These are phyloP conservation scores for Anguilla pacifica DNA, from an alignment of 2,797 vertebrate genomes.

Conservation along the genomic window DNA sequence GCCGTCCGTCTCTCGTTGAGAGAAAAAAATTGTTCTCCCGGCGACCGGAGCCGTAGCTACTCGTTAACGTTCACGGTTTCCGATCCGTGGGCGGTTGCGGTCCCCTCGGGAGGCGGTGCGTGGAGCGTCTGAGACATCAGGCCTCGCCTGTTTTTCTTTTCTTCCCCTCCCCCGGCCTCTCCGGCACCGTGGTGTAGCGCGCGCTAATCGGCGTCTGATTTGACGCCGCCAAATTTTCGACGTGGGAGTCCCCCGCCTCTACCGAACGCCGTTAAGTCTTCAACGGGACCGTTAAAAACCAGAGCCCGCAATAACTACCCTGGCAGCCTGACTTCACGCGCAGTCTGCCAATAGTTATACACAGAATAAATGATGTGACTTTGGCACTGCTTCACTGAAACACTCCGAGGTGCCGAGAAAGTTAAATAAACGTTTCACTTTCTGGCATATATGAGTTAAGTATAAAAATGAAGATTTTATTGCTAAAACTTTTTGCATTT, in stretches of 20 bases:
- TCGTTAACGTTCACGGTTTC: neutral
- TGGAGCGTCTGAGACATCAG: neutral
- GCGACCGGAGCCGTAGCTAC: neutral
- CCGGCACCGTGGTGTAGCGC: neutral
- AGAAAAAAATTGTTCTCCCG: neutral
- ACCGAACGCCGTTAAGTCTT: neutral
- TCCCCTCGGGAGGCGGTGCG: neutral
- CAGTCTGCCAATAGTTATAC: neutral
- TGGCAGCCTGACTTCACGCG: slow-evolving; percentile 34
- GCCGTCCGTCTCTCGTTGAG: neutral
- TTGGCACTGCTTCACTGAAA: too few relatives aligned
- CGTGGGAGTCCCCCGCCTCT: neutral
- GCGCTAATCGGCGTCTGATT: neutral
- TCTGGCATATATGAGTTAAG: too few relatives aligned
- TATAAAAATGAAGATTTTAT: neutral
- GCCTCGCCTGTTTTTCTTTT: neutral
- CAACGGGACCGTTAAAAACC: neutral
- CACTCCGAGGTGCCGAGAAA: too few relatives aligned
- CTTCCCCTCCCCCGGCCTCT: neutral
- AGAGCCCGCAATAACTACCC: slow-evolving; percentile 3
- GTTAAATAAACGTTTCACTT: too few relatives aligned
- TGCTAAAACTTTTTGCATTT: neutral
- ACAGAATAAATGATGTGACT: too few relatives aligned
- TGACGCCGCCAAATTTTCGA: neutral
- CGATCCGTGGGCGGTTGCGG: neutral